A percentile compares a stretch with the other conserved stretches of the same genome.
phyloP scores from a whole-genome alignment of 1,140 invertebrate genomes.

The Octopus sinensis region DNA sequence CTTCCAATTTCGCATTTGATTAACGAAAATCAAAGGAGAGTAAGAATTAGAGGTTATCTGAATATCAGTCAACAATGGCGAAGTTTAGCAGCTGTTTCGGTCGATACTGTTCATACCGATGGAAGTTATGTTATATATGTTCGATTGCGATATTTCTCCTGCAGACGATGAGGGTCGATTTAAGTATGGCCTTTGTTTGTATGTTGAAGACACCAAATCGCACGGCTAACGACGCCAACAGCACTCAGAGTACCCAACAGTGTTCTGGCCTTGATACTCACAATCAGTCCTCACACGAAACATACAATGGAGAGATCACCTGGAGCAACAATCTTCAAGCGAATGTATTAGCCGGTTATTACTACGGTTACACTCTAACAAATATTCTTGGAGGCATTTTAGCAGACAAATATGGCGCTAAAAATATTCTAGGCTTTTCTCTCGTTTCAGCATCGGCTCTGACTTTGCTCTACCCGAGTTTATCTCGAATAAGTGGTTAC shows the following conservation, averaged over 20 bases:
- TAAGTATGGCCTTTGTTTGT: constrained; percentile 75
- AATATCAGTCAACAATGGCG: too few relatives aligned
- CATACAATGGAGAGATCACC: constrained; percentile 66
- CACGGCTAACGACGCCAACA: neutral
- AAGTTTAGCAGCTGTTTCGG: too few relatives aligned
- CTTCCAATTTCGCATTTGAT: too few relatives aligned
- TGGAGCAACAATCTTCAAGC: constrained; percentile 78
- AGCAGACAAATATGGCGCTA: constrained; percentile 60
- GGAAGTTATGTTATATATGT: too few relatives aligned
- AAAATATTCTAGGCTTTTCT: constrained; percentile 28
- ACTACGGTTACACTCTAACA: constrained; percentile 72
- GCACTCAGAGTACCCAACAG: neutral
- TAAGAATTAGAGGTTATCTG: too few relatives aligned
- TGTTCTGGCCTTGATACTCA: neutral
- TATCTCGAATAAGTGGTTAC: constrained; percentile 11
- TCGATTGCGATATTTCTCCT: too few relatives aligned
- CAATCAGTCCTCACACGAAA: neutral
- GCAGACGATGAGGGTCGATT: neutral
- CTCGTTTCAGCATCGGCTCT: constrained; percentile 13
- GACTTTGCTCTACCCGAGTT: constrained; percentile 11
- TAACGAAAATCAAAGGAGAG: too few relatives aligned
- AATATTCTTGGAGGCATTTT: constrained; percentile 75
- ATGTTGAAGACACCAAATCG: constrained; percentile 63
- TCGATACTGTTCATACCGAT: too few relatives aligned
- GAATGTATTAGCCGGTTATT: constrained; percentile 80